Evolutionary conservation across 1,140 invertebrate genomes (phyloP), one percentile per base, ranked within the genome.

Genomic region (Diabrotica virgifera): DNA sequence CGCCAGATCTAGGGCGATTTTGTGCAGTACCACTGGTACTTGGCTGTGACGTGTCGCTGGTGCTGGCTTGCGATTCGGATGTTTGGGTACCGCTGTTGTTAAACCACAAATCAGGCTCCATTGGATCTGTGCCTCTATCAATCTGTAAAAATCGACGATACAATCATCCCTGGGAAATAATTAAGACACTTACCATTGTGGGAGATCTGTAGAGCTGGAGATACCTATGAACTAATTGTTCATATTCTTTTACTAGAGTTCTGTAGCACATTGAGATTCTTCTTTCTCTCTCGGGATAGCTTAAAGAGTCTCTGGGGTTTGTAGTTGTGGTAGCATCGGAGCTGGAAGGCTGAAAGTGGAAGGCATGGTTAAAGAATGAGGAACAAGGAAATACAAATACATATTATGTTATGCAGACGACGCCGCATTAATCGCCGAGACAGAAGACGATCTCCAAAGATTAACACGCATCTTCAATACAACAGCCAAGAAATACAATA

Each of bases 41-140:
- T 5, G 68, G 62, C 7, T 46, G 6, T 5, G 61, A 51, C 36
- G 61, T 50, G 53, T 63, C 60, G 10, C 50, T 54, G 12, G 57
- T 66, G 36, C 36, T 61, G 14, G 64, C 13, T 40, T 66, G 55
- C n/a, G 66, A 14, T 36, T 62, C 60, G 12, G 70, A 63, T 9
- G 69, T 70, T 66, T 76, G 72, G 7, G 71, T 71, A n/a, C 70
- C 67, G 54, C 72, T 75, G 38, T 63, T 76, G 38, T 65, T 67
- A 38, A 52, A 65, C 58, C 6, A 59, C 54, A 62, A 50, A 57
- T 64, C 70, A 9, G 70, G 63, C 65, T 87, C 86, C 85, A 89
- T 88, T 4, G 87, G 86, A 74, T 89, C 87, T 5, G 87, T 88
- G 1, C 87, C 86, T 40, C 85, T 81, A 74, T 88, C 85, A 71